Conservation (phyloP, 2,888 invertebrate genomes). For the Petrophora chlorosata region DNA sequence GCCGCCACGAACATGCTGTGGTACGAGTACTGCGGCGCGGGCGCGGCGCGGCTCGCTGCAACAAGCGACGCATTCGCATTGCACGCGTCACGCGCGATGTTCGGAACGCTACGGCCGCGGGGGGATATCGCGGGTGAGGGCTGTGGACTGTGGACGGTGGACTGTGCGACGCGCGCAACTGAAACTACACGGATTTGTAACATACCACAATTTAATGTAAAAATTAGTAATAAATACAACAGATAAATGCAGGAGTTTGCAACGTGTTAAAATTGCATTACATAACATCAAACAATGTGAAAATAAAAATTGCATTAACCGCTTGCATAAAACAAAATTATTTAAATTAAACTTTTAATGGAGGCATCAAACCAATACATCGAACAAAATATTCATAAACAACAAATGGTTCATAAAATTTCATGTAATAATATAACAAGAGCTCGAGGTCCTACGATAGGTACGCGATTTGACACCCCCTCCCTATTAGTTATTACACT, state of each 20-base stretch:
- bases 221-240: constrained; percentile 88
- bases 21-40: constrained; percentile 85
- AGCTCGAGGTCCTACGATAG: constrained; percentile 64
- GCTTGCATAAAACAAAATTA: constrained; percentile 83
- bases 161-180: constrained; percentile 71
- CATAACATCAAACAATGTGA: constrained; percentile 85
- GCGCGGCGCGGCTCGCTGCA: constrained; percentile 30
- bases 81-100: background rate
- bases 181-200: constrained; percentile 84
- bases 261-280: constrained; percentile 84
- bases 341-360: constrained; percentile 81
- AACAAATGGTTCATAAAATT: constrained; percentile 81
- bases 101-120: constrained; percentile 26
- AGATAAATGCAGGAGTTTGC: constrained; percentile 87
- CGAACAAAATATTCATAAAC: constrained; percentile 78
- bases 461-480: constrained; percentile 83
- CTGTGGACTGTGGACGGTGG: constrained; percentile 41
- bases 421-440: constrained; percentile 80
- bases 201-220: constrained; percentile 89
- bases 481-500: constrained; percentile 79
- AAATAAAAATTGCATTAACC: constrained; percentile 83
- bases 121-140: constrained; percentile 35
- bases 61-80: constrained; percentile 4
- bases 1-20: constrained; percentile 93
- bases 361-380: constrained; percentile 84